These are phyloP conservation scores for Torymus tubicola DNA, from an alignment of 2,888 invertebrate species.

Conservation along the genomic window DNA sequence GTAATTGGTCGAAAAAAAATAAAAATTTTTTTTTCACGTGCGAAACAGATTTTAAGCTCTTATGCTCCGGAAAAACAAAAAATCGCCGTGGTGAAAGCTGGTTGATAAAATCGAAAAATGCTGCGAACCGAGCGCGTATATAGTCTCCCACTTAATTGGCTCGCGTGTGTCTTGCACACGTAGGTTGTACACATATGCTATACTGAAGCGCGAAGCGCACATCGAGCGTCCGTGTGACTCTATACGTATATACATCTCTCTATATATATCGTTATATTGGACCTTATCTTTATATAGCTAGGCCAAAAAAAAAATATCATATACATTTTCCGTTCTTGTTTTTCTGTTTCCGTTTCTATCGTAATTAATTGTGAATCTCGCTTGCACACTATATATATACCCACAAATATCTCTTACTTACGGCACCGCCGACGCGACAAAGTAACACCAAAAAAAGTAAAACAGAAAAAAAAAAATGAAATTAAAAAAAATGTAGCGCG, in stretches of 20 bases:
- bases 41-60: too few relatives aligned
- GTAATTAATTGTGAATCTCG: constrained; percentile 62
- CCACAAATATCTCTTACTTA: not conserved
- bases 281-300: constrained; percentile 26
- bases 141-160: too few relatives aligned
- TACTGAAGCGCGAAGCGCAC: not conserved
- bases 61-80: too few relatives aligned
- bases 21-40: too few relatives aligned
- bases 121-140: too few relatives aligned
- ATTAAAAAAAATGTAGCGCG: constrained; percentile 1
- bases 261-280: not conserved
- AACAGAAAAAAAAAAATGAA: not conserved
- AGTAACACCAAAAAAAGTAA: too few relatives aligned
- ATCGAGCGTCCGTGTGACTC: not conserved
- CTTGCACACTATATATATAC: constrained; percentile 58
- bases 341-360: constrained; percentile 71
- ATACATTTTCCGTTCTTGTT: constrained; percentile 70
- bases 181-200: not conserved
- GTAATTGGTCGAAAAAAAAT: too few relatives aligned
- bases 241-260: not conserved
- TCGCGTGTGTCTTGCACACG: too few relatives aligned
- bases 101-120: too few relatives aligned
- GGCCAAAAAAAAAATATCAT: constrained; percentile 48
- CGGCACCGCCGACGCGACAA: too few relatives aligned
- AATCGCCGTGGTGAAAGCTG: too few relatives aligned